phyloP scores from a whole-genome alignment of 2,888 invertebrate species.

The Phrixothrix hirtus region DNA sequence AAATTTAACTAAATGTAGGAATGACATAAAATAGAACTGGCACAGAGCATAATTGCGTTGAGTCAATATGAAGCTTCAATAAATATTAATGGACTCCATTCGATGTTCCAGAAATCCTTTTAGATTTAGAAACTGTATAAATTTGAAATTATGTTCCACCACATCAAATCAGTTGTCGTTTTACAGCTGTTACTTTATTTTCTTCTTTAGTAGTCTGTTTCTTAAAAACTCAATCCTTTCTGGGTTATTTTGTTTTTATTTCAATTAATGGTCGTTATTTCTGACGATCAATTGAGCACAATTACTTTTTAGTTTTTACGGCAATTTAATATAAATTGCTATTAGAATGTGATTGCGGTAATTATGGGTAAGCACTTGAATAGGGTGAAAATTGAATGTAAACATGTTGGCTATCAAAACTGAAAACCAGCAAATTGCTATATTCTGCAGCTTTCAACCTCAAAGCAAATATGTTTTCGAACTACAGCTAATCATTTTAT shows the following conservation, averaged over 20 bases:
- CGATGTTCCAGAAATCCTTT: constrained; percentile 4
- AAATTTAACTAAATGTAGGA: not conserved
- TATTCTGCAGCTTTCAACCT: constrained; percentile 16
- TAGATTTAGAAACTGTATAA: constrained; percentile 6
- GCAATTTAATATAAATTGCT: not conserved
- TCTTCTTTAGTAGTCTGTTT: too few species aligned
- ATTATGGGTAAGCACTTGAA: constrained; percentile 17
- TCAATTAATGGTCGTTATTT: too few species aligned
- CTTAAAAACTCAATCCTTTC: too few species aligned
- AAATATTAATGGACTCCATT: constrained; percentile 9
- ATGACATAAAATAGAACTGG: not conserved
- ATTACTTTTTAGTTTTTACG: constrained; percentile 4
- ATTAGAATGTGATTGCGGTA: constrained; percentile 1
- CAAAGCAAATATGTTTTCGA: constrained; percentile 21
- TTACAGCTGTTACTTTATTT: not conserved
- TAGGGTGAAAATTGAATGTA: constrained; percentile 25
- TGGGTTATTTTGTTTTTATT: too few species aligned
- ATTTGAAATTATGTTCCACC: constrained; percentile 4
- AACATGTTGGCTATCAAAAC: constrained; percentile 27
- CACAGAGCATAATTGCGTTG: constrained; percentile 1
- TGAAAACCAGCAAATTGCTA: constrained; percentile 20
- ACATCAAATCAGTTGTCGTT: not conserved
- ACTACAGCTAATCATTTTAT: constrained; percentile 22
- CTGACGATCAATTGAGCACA: too few species aligned
- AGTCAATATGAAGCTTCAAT: constrained; percentile 5